These are phyloP conservation scores for Lacanobia oleracea DNA, from an alignment of 2,888 invertebrate species.

Conservation along the genomic window DNA sequence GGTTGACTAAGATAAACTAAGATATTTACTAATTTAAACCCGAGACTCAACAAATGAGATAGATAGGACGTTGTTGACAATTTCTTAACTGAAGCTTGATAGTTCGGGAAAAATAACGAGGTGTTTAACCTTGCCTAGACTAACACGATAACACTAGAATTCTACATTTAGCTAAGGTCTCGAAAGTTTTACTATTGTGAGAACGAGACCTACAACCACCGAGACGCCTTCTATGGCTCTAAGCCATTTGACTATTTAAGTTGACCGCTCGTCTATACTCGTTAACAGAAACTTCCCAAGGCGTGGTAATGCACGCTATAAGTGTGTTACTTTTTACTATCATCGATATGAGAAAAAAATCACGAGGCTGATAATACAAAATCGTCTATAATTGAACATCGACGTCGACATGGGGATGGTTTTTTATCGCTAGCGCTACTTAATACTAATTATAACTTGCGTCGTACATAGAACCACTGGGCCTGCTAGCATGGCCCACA, in stretches of 20 bases:
- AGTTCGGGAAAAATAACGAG: constrained; percentile 7
- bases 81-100: constrained; percentile 27
- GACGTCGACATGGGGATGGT: constrained; percentile 57
- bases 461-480: constrained; percentile 36
- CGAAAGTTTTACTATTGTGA: too few species aligned
- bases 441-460: constrained; percentile 45
- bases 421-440: constrained; percentile 58
- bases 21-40: constrained; percentile 53
- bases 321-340: background rate
- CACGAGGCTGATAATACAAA: constrained; percentile 50
- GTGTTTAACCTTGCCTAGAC: constrained; percentile 5
- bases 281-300: constrained; percentile 9
- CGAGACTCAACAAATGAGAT: constrained; percentile 44
- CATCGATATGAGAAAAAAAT: constrained; percentile 23
- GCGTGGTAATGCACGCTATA: constrained; percentile 1
- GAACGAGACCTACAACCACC: background rate
- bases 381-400: constrained; percentile 60
- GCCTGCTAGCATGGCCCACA: constrained; percentile 53
- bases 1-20: constrained; percentile 60
- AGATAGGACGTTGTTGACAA: constrained; percentile 37
- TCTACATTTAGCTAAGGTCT: background rate
- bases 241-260: background rate
- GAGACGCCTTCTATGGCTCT: background rate
- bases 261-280: background rate
- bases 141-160: background rate